Conservation (phyloP, 2,888 invertebrate genomes). For the Loripinus fragilis region DNA sequence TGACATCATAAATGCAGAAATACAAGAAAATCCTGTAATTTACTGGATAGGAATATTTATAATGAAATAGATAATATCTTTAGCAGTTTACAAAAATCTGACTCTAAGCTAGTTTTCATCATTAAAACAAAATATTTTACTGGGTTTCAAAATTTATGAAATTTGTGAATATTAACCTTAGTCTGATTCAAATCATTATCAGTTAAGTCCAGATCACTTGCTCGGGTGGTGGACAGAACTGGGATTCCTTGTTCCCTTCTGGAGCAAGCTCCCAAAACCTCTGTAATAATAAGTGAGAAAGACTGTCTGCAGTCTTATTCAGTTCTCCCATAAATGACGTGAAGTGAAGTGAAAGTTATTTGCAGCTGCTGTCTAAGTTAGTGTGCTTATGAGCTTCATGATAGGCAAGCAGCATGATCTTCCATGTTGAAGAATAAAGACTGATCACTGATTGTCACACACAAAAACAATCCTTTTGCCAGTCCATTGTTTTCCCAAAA, state of each 20-base stretch:
- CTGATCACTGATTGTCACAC: not conserved
- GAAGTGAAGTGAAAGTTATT: slow-evolving; percentile 11
- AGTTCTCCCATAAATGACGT: not conserved
- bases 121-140: no score
- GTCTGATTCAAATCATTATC: not conserved
- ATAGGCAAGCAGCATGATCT: not conserved
- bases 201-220: not conserved
- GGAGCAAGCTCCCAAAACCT: not conserved
- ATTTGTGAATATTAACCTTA: no score
- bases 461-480: not conserved
- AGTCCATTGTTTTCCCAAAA: not conserved
- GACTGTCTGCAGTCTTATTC: not conserved
- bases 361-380: slow-evolving; percentile 11
- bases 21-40: no score
- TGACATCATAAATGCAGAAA: no score
- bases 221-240: not conserved
- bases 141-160: no score
- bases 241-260: not conserved
- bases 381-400: not conserved
- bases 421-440: not conserved
- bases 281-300: not conserved
- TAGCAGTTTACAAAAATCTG: no score
- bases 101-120: no score
- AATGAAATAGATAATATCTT: no score
- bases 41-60: no score